These are phyloP conservation scores for Drosophila bunnanda DNA, from an alignment of 2,888 invertebrate genomes.

Conservation along the genomic window DNA sequence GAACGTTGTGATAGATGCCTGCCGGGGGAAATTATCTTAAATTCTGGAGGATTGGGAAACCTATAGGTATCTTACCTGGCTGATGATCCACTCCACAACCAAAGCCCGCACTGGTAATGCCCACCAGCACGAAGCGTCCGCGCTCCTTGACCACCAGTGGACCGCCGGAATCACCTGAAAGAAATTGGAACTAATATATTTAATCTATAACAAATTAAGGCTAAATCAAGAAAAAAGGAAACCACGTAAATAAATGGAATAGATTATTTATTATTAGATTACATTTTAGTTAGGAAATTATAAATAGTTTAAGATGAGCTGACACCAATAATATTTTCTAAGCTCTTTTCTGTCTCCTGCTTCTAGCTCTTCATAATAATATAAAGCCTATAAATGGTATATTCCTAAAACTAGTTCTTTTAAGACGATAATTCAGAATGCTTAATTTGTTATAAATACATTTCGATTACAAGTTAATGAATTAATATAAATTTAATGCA, in stretches of 20 bases:
- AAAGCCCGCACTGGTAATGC: constrained; percentile 94
- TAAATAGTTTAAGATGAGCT: neutral
- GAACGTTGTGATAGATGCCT: constrained; percentile 93
- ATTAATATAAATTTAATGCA: neutral
- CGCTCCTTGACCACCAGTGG: constrained; percentile 89
- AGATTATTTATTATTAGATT: too few species aligned
- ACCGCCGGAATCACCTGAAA: constrained; percentile 91
- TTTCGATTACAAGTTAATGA: neutral
- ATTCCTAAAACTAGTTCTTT: neutral
- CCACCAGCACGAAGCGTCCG: constrained; percentile 90
- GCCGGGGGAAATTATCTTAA: fast-evolving
- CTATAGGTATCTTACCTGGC: constrained; percentile 84
- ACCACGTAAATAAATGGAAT: too few species aligned
- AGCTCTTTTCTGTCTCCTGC: neutral
- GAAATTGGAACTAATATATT: neutral
- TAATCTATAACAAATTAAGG: too few species aligned
- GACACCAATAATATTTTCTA: neutral
- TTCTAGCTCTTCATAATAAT: neutral
- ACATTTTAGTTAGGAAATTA: too few species aligned
- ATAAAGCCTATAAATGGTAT: neutral
- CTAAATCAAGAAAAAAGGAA: too few species aligned
- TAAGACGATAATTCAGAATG: neutral
- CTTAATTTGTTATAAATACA: neutral
- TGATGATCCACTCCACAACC: constrained; percentile 94
- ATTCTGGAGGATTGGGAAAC: too few species aligned